Conservation (phyloP, 2,888 invertebrate genomes). For the Diaphora mendica region DNA sequence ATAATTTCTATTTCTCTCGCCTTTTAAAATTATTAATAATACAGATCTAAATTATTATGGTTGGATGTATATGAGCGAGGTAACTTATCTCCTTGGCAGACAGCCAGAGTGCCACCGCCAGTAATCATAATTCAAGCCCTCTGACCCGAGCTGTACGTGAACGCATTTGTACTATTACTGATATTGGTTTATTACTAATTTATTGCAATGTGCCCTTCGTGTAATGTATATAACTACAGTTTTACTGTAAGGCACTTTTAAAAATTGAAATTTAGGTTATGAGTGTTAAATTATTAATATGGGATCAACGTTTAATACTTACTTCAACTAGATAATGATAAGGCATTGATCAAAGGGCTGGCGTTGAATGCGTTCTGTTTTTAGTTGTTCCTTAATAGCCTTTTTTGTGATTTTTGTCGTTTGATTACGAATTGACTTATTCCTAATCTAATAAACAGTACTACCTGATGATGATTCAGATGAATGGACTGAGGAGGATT, state of each 20-base stretch:
- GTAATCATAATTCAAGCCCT: slow-evolving; percentile 28
- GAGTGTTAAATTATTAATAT: neutral
- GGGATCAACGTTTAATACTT: neutral
- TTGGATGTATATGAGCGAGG: slow-evolving; percentile 5
- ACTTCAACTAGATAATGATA: neutral
- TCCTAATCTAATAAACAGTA: too few species aligned
- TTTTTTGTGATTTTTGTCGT: too few species aligned
- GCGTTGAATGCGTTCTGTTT: neutral
- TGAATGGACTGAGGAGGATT: neutral
- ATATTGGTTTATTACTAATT: slow-evolving; percentile 30
- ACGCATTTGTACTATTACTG: slow-evolving; percentile 18
- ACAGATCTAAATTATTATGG: neutral
- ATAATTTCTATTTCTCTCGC: too few species aligned
- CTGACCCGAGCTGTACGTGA: slow-evolving; percentile 20
- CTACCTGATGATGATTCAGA: too few species aligned
- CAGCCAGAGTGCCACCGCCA: slow-evolving; percentile 28
- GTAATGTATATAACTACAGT: neutral
- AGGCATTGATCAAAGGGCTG: neutral
- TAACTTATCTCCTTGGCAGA: slow-evolving; percentile 33
- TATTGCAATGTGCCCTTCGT: neutral
- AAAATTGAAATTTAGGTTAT: neutral
- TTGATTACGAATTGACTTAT: too few species aligned
- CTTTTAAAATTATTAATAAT: neutral
- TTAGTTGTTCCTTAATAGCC: neutral
- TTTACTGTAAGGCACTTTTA: neutral